phyloP scores from a whole-genome alignment of 2,113 vertebrate species.

The Atherinomorus stipes region DNA sequence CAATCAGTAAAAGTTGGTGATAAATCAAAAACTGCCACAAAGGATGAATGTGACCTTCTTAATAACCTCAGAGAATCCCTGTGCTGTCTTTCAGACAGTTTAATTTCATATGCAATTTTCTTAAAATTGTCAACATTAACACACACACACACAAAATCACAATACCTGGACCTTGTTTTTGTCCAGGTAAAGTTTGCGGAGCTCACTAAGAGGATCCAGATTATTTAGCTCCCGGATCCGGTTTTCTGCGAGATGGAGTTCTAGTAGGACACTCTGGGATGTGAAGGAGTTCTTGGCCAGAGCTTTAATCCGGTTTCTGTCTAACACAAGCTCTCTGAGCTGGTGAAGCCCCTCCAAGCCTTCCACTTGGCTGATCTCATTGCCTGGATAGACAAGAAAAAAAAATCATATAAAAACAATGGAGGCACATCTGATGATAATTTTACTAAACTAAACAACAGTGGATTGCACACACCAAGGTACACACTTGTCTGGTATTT shows the following conservation, averaged over 20 bases:
- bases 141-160: neutral
- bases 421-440: conserved; percentile 4
- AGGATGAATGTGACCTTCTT: conserved; percentile 59
- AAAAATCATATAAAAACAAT: conserved; percentile 15
- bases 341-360: conserved; percentile 85
- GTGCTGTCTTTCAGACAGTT: conserved; percentile 22
- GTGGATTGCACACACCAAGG: neutral
- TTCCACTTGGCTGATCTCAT: conserved; percentile 89
- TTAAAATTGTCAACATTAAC: conserved; percentile 30
- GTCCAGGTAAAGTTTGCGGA: conserved; percentile 86
- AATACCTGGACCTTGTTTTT: conserved; percentile 90
- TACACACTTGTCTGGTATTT: conserved; percentile 8
- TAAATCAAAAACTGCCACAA: conserved; percentile 54
- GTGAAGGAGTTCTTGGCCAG: conserved; percentile 84
- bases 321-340: conserved; percentile 86
- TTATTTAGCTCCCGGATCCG: conserved; percentile 85
- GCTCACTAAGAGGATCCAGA: conserved; percentile 80
- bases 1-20: conserved; percentile 61
- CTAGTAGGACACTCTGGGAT: conserved; percentile 81
- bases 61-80: conserved; percentile 46
- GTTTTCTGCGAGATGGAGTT: conserved; percentile 87
- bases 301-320: conserved; percentile 86
- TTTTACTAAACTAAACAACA: conserved; percentile 4
- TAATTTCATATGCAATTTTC: conserved; percentile 24
- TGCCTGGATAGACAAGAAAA: conserved; percentile 75